A percentile compares a stretch with the other conserved stretches of the same genome.
phyloP scores from a whole-genome alignment of 2,113 vertebrate genomes.

The Mionectes macconnelli region DNA sequence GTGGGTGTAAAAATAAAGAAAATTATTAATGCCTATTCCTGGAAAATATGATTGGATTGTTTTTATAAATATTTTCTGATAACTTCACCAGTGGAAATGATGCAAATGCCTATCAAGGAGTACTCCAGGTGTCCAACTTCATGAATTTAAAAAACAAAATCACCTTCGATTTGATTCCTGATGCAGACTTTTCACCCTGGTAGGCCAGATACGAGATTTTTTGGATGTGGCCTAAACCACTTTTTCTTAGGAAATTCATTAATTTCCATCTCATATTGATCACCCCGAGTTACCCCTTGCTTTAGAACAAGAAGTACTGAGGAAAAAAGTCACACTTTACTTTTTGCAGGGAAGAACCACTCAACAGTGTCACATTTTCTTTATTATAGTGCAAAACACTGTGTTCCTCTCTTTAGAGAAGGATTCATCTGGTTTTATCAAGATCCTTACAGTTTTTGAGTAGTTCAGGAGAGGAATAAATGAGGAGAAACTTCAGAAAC shows the following conservation, averaged over 20 bases:
- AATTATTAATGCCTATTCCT: not conserved
- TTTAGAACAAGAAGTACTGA: not conserved
- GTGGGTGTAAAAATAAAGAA: not conserved
- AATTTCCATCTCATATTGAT: not conserved
- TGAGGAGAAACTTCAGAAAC: not conserved
- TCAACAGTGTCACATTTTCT: not conserved
- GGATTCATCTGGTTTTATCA: not conserved
- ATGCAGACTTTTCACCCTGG: not conserved
- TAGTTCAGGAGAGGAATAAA: not conserved
- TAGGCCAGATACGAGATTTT: not conserved
- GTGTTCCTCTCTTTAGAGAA: not conserved
- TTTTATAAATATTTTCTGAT: not conserved
- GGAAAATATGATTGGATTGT: not conserved
- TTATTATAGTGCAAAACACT: not conserved
- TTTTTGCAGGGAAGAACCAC: not conserved
- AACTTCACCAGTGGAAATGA: not conserved
- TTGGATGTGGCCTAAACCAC: not conserved
- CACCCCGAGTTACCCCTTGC: not conserved
- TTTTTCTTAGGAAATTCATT: not conserved
- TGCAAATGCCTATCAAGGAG: not conserved
- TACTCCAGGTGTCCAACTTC: not conserved
- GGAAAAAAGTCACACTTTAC: not conserved
- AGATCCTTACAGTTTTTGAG: not conserved
- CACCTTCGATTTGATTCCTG: not conserved
- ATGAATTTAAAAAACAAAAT: not conserved